phyloP scores from a whole-genome alignment of 2,888 invertebrate species.

The Agriopis marginaria region DNA sequence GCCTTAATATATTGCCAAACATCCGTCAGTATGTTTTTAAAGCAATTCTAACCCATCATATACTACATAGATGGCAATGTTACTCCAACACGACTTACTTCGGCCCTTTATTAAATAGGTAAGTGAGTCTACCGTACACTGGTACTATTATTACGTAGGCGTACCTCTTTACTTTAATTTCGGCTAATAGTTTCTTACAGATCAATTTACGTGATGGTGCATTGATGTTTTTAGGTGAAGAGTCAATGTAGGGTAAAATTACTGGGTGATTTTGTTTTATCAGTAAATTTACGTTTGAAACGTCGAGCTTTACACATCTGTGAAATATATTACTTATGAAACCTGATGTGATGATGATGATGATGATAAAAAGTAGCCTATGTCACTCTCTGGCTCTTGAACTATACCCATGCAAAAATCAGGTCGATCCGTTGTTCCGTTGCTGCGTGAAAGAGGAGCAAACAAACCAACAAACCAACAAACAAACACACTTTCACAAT shows the following conservation, averaged over 20 bases:
- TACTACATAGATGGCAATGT: not conserved
- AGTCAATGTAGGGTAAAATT: not conserved
- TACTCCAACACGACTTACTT: constrained; percentile 3
- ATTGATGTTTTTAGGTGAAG: constrained; percentile 6
- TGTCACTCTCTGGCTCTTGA: too few species aligned
- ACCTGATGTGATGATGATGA: too few species aligned
- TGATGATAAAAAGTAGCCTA: too few species aligned
- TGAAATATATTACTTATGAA: too few species aligned
- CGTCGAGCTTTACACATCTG: not conserved
- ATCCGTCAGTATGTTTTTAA: not conserved
- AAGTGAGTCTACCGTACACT: constrained; percentile 3
- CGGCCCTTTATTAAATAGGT: constrained; percentile 9
- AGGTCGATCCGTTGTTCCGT: too few species aligned
- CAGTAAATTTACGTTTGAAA: too few species aligned
- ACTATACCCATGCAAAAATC: too few species aligned
- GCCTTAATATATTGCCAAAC: too few species aligned
- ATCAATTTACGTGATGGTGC: constrained; percentile 27
- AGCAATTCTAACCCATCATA: not conserved
- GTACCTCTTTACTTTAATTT: constrained; percentile 25
- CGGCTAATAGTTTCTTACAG: constrained; percentile 30
- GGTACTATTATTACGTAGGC: constrained; percentile 28
- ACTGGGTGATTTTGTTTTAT: not conserved
- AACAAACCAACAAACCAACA: too few species aligned
- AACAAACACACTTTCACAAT: too few species aligned
- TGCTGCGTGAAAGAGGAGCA: too few species aligned